phyloP scores from a whole-genome alignment of 2,797 vertebrate genomes.

The Eulemur coronatus region DNA sequence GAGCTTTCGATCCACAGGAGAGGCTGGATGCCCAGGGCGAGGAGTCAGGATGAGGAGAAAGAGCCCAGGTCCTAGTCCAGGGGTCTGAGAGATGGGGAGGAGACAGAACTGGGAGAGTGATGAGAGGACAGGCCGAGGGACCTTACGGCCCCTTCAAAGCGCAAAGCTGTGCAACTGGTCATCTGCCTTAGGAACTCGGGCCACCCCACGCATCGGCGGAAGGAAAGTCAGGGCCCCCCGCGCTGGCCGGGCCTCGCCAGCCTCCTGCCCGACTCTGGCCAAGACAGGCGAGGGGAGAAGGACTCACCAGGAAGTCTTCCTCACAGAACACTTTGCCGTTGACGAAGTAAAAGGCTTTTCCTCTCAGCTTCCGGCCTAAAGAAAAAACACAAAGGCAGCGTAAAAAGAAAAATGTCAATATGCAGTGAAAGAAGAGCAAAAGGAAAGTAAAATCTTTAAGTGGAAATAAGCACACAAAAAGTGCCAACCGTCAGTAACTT shows the following conservation, averaged over 20 bases:
- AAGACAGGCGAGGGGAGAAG: not conserved
- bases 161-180: not conserved
- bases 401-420: not conserved
- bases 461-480: not conserved
- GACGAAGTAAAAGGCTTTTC: slow-evolving; percentile 99
- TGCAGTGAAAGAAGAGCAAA: not conserved
- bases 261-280: not conserved
- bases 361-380: slow-evolving; percentile 94
- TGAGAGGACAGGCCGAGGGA: not conserved
- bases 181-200: rapidly evolving
- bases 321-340: slow-evolving; percentile 98
- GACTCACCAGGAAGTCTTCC: slow-evolving; percentile 97
- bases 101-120: not conserved
- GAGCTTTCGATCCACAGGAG: not conserved
- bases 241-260: rapidly evolving
- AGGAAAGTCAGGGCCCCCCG: too few relatives aligned
- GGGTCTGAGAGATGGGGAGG: not conserved
- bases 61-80: rapidly evolving
- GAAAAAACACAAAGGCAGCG: not conserved
- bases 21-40: not conserved
- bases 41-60: too few relatives aligned
- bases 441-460: not conserved
- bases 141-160: not conserved
- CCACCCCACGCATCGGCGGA: not conserved
- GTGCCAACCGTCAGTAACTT: not conserved